These are phyloP conservation scores for Aepyceros melampus DNA, from an alignment of 2,113 vertebrate species.

Conservation along the genomic window DNA sequence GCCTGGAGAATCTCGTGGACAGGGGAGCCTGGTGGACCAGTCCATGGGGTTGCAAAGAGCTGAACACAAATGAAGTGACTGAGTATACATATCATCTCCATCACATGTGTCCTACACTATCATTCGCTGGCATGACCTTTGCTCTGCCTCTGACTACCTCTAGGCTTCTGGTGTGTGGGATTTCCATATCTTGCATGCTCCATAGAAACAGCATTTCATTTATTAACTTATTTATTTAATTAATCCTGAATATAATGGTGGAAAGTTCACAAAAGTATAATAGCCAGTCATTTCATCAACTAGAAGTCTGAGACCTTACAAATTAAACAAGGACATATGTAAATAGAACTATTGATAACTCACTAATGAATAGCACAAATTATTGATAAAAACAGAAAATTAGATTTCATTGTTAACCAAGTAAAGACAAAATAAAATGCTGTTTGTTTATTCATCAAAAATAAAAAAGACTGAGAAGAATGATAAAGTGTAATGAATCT, in stretches of 20 bases:
- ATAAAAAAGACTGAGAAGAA: background rate
- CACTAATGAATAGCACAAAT: background rate
- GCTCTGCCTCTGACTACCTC: background rate
- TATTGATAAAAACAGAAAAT: background rate
- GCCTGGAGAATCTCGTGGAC: background rate
- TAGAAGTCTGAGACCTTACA: background rate
- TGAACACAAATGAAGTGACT: background rate
- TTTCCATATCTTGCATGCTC: background rate
- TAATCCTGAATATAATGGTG: background rate
- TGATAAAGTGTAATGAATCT: background rate
- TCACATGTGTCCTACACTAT: accelerated
- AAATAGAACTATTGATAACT: background rate
- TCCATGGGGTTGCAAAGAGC: background rate
- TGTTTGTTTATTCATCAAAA: background rate
- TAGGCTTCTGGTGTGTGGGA: background rate
- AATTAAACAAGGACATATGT: background rate
- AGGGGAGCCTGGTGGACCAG: background rate
- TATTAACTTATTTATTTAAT: background rate
- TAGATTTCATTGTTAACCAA: background rate
- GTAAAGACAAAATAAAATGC: background rate
- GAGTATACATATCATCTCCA: background rate
- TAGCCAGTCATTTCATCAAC: background rate
- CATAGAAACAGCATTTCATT: background rate
- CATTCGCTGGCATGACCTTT: too few species aligned
- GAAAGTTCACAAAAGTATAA: background rate